Evolutionary conservation across 2,888 invertebrate species (phyloP).

Genomic region (Dolomedes plantarius): DNA sequence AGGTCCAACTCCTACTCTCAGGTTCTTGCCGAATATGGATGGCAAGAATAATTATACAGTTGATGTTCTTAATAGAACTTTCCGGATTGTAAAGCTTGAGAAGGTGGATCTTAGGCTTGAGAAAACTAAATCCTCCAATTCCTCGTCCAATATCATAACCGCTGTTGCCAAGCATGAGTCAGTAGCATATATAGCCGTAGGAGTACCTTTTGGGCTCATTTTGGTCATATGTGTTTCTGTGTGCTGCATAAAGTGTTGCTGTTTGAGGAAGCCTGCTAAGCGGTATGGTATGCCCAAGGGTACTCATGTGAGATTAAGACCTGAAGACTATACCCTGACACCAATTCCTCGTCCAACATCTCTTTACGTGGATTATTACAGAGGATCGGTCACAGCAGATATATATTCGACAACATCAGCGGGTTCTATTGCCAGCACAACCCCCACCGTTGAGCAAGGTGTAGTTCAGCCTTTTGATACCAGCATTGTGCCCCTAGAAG

Average conservation of each 20-base stretch:
- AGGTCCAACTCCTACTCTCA: conserved; percentile 25
- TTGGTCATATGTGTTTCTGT: conserved; percentile 67
- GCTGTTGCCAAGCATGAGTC: conserved; percentile 66
- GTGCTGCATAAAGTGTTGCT: conserved; percentile 71
- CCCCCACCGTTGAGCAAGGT: conserved; percentile 60
- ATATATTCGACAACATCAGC: conserved; percentile 68
- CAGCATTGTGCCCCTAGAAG: conserved; percentile 73
- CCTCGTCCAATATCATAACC: conserved; percentile 36
- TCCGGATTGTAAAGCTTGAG: conserved; percentile 46
- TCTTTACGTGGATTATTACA: conserved; percentile 72
- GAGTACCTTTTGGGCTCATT: conserved; percentile 71
- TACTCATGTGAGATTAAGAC: conserved; percentile 64
- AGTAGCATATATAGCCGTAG: conserved; percentile 71
- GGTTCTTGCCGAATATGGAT: conserved; percentile 32
- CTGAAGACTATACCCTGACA: conserved; percentile 73
- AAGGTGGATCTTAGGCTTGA: conserved; percentile 46
- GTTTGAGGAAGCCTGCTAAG: conserved; percentile 47
- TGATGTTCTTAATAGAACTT: conserved; percentile 52
- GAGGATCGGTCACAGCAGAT: conserved; percentile 56
- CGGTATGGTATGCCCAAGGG: conserved; percentile 44
- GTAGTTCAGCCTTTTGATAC: conserved; percentile 73
- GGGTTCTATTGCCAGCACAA: conserved; percentile 66
- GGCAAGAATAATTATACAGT: conserved; percentile 55
- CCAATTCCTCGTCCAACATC: conserved; percentile 73
- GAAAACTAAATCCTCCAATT: conserved; percentile 34